phyloP scores from a whole-genome alignment of 2,888 invertebrate species.

The Bombyx huttoni region DNA sequence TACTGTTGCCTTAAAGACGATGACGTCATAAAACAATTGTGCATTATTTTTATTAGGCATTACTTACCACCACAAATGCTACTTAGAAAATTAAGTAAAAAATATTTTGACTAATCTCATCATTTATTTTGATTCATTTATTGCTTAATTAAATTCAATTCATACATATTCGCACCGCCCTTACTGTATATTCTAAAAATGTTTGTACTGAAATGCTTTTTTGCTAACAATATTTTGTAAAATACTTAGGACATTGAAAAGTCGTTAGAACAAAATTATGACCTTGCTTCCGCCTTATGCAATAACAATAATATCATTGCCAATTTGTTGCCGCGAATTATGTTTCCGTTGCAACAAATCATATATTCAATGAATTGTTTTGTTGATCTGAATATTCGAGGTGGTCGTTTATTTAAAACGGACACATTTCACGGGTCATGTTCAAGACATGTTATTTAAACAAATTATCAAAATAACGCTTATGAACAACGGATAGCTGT shows the following conservation, averaged over 20 bases:
- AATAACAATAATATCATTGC: background rate
- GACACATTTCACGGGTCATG: background rate
- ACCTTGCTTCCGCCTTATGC: background rate
- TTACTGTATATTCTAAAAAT: no score
- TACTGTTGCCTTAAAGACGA: no score
- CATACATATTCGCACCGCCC: no score
- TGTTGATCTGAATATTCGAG: background rate
- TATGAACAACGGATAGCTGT: slow-evolving; percentile 1
- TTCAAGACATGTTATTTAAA: slow-evolving; percentile 6
- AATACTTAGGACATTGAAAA: background rate
- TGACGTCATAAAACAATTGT: no score
- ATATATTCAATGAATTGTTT: background rate
- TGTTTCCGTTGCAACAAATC: background rate
- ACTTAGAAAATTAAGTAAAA: no score
- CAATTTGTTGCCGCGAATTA: background rate
- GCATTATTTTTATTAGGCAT: no score
- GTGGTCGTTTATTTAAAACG: background rate
- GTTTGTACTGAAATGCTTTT: no score
- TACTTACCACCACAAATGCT: no score
- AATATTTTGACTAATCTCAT: no score
- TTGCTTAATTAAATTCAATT: no score
- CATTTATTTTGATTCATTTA: no score
- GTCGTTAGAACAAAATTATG: background rate
- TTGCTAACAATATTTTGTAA: no score
- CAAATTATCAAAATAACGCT: slow-evolving; percentile 5